Evolutionary conservation across 2,797 vertebrate species (phyloP), one percentile per base, ranked within the genome.

Genomic region (Sylvilagus floridanus): DNA sequence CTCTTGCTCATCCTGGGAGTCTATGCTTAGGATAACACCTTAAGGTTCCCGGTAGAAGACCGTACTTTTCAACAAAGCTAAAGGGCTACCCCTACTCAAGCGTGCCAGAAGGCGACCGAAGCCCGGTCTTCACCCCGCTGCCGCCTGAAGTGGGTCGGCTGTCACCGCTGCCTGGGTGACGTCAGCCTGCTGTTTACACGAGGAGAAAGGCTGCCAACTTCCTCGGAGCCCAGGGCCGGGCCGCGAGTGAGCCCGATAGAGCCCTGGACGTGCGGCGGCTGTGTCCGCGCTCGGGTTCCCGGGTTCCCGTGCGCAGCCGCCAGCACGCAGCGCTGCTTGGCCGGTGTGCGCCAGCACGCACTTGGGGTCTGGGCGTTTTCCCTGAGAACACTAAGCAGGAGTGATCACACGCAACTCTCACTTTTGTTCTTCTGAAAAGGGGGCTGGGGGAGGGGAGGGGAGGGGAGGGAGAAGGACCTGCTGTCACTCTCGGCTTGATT

Each of bases 111-210:
- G 94, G 97, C 97, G 97, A 98, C 98, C 97, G 97, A 97, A 97
- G 84, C 86, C 97, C 95, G 97, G 97, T 93, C 98, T 98, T 98
- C 97, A 95, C 96, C 90, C 96, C 91, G 93, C 50, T 79, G 94
- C 96, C 97, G 95, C 94, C 10, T 89, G 90, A 96, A 97, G 97
- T 97, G 22, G 96, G 94, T 91, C 96, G 86, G 8, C 97, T 97
- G 95, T 97, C 96, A 84, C 89, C 1, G 0, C 97, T 76, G 97
- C 66, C 13, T 14, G 95, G 84, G 95, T 98, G 97, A 98, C 84
- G 72, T 98, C 98, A 98, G 96, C 95, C 97, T 98, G 92, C 95
- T 98, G 98, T 98, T 98, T 98, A 96, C 98, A 96, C 97, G 95
- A 93, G 96, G 96, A 98, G 98, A 97, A 97, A 97, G 3, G 24